Conservation (phyloP, 2,888 invertebrate species). For the Cristatella mucedo region DNA sequence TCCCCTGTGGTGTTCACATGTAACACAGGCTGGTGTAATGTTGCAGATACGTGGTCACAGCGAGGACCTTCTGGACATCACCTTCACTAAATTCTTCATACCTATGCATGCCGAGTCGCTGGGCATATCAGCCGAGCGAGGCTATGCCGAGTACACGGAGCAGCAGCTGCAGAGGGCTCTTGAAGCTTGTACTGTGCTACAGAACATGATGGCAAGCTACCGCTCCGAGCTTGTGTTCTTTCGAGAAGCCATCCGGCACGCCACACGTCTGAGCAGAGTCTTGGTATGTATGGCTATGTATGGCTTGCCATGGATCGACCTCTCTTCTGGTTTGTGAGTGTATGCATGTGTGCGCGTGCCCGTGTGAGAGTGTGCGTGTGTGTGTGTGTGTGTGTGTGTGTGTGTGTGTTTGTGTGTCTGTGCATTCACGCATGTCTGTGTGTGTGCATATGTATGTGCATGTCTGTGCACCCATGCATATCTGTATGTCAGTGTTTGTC, state of each 20-base stretch:
- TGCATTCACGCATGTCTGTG: no score
- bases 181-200: slow-evolving; percentile 22
- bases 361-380: no score
- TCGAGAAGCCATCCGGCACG: slow-evolving; percentile 27
- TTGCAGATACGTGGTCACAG: slow-evolving; percentile 7
- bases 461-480: no score
- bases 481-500: no score
- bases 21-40: no score
- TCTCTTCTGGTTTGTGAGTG: no score
- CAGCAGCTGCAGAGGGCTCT: slow-evolving; percentile 22
- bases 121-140: slow-evolving; percentile 25
- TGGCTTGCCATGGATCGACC: no score
- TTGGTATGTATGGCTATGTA: slow-evolving; percentile 30
- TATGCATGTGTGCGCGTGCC: no score
- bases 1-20: no score
- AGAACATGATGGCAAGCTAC: slow-evolving; percentile 25
- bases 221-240: slow-evolving; percentile 31
- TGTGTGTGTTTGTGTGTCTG: no score
- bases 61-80: slow-evolving; percentile 21
- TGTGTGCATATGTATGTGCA: no score
- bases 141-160: slow-evolving; percentile 23
- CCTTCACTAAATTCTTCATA: slow-evolving; percentile 29
- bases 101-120: slow-evolving; percentile 22
- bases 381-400: no score
- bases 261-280: slow-evolving; percentile 30